Evolutionary conservation across 2,797 vertebrate species (phyloP).

Genomic region (Thamnophis elegans): DNA sequence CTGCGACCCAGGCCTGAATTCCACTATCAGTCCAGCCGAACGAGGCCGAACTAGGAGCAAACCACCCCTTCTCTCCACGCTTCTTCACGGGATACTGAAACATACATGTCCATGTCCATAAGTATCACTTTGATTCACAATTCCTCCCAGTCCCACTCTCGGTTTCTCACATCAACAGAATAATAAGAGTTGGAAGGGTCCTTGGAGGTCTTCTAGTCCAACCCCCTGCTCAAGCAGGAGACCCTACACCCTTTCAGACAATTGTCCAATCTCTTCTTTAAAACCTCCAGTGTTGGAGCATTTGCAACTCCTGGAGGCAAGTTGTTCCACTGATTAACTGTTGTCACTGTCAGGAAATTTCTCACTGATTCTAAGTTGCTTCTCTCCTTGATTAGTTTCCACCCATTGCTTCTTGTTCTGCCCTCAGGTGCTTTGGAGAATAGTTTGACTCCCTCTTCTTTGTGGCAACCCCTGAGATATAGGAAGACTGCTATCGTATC

Average conservation of each 20-base stretch:
- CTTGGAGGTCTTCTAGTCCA: not conserved
- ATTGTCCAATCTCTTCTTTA: no score
- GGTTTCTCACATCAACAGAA: not conserved
- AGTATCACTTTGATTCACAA: not conserved
- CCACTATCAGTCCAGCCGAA: no score
- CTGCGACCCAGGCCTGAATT: no score
- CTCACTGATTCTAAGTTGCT: not conserved
- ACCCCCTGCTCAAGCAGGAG: not conserved
- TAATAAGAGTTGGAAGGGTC: not conserved
- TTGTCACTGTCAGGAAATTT: no score
- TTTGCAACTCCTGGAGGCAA: no score
- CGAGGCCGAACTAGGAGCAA: no score
- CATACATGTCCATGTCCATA: not conserved
- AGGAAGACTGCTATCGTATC: not conserved
- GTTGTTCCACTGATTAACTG: no score
- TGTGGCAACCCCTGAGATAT: not conserved
- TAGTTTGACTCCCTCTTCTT: not conserved
- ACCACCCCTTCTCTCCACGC: no score
- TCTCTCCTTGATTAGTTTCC: not conserved
- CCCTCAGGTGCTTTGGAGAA: not conserved
- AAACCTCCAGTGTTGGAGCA: no score
- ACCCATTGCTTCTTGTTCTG: fast-evolving
- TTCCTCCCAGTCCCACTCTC: no score
- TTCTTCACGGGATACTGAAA: not conserved
- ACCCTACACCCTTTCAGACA: not conserved